phyloP scores from a whole-genome alignment of 2,888 invertebrate species.

The Sphaeridia pumilis region DNA sequence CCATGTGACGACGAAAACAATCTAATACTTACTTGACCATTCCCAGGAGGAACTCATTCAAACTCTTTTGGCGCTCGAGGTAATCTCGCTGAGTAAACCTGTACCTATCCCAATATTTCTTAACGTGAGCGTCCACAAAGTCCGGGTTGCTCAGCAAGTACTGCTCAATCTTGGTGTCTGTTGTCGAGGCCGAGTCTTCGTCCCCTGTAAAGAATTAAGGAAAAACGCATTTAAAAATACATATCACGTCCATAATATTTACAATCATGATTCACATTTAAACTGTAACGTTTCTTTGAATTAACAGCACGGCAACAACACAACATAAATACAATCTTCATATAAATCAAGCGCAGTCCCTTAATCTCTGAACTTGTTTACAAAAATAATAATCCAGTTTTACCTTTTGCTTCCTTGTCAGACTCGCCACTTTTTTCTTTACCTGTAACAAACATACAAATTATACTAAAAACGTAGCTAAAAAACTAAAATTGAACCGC shows the following conservation, averaged over 20 bases:
- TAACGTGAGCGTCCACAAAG: conserved; percentile 53
- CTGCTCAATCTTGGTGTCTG: conserved; percentile 41
- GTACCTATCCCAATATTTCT: conserved; percentile 51
- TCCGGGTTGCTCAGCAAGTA: conserved; percentile 52
- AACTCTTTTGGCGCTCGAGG: conserved; percentile 57
- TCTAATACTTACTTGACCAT: conserved; percentile 59
- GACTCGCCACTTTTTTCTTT: neutral
- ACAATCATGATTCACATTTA: neutral
- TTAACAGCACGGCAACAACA: too few species aligned
- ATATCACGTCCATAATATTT: neutral
- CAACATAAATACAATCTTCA: too few species aligned
- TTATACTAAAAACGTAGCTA: neutral
- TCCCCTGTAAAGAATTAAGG: too few species aligned
- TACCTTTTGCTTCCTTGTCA: neutral
- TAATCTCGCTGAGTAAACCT: conserved; percentile 52
- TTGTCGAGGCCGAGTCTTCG: too few species aligned
- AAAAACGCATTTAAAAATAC: too few species aligned
- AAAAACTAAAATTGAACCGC: neutral
- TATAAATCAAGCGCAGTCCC: too few species aligned
- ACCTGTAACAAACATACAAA: neutral
- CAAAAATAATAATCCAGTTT: neutral
- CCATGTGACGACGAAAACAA: too few species aligned
- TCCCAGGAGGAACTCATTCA: conserved; percentile 63
- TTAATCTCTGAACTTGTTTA: too few species aligned
- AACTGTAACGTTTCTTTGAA: too few species aligned